A percentile compares a stretch with the other conserved stretches of the same genome.
phyloP scores from a whole-genome alignment of 2,113 vertebrate species.

The Paracanthobrama guichenoti region DNA sequence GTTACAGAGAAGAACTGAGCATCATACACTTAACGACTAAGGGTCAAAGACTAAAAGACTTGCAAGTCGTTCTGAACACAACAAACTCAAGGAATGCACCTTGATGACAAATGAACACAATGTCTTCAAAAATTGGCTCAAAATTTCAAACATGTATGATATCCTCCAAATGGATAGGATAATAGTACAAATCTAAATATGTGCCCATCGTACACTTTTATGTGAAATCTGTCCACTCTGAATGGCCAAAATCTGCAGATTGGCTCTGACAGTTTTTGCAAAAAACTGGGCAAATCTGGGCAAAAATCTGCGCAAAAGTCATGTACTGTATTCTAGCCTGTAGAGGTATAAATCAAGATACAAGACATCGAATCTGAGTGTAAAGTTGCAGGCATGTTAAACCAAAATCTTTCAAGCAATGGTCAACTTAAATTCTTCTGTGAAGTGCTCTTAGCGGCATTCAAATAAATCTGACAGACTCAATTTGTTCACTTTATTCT shows the following conservation, averaged over 20 bases:
- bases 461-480: slow-evolving; percentile 17
- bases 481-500: not conserved
- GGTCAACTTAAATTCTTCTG: not conserved
- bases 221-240: not conserved
- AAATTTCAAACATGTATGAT: not conserved
- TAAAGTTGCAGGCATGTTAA: slow-evolving; percentile 1
- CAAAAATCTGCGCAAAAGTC: not conserved
- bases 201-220: not conserved
- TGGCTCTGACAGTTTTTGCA: not conserved
- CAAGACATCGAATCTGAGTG: not conserved
- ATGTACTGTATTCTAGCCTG: no score
- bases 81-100: not conserved
- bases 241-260: not conserved
- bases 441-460: not conserved
- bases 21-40: no score
- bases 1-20: no score
- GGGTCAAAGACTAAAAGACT: not conserved
- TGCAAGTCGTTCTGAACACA: not conserved
- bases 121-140: not conserved
- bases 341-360: not conserved
- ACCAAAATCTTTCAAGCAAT: not conserved
- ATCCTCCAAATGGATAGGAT: no score
- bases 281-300: not conserved
- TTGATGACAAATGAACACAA: not conserved
- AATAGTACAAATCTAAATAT: no score